phyloP scores from a whole-genome alignment of 2,113 vertebrate species.

The Australoheros scitulus region DNA sequence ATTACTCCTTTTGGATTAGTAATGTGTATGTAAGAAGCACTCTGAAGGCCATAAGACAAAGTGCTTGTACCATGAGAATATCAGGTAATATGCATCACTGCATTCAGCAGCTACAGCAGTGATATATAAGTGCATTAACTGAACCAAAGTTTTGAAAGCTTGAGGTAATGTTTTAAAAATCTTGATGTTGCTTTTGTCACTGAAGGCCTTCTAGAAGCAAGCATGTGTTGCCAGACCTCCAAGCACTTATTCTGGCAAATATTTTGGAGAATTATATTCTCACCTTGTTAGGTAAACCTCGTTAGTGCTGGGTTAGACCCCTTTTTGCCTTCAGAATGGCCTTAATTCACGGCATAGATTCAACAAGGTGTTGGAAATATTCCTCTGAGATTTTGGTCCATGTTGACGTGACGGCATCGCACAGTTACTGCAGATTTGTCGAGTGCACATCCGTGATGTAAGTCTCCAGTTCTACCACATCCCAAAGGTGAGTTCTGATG shows the following conservation, averaged over 20 bases:
- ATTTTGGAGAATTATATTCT: background rate
- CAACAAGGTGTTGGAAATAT: background rate
- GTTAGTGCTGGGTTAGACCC: background rate
- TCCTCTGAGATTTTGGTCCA: background rate
- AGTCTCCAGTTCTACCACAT: no score
- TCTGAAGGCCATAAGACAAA: constrained; percentile 7
- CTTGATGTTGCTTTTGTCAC: background rate
- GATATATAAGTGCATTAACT: background rate
- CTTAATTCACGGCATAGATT: background rate
- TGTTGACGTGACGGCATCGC: no score
- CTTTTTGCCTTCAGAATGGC: background rate
- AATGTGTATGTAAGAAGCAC: constrained; percentile 20
- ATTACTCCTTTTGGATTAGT: constrained; percentile 37
- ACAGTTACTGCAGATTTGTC: no score
- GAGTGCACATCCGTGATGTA: no score
- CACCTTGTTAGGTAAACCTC: background rate
- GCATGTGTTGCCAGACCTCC: background rate
- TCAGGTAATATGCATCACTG: background rate
- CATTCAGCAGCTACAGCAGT: background rate
- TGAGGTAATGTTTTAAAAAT: background rate
- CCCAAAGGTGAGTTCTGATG: no score
- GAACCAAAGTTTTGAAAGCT: background rate
- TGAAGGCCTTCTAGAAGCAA: background rate
- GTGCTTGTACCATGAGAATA: constrained; percentile 15
- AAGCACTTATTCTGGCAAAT: background rate